Percentiles rank a stretch among this genome's conserved stretches.
Evolutionary conservation across 2,113 vertebrate species (phyloP).

Genomic region (Ctenomys sociabilis): DNA sequence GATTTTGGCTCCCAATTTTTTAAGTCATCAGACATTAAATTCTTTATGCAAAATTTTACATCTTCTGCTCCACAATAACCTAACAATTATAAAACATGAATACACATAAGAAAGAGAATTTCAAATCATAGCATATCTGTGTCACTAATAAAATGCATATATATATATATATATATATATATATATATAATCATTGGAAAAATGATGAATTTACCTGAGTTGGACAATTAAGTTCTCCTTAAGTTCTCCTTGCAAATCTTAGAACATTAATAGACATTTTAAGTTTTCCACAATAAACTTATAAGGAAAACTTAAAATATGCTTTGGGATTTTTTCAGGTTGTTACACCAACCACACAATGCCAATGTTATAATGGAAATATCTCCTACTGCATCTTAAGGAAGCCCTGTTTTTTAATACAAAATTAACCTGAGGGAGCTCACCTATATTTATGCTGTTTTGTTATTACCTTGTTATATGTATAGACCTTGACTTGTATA

Average conservation of each 20-base stretch:
- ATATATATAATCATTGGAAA: too few species aligned
- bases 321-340: not conserved
- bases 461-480: constrained; percentile 55
- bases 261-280: not conserved
- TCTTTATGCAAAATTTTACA: not conserved
- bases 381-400: not conserved
- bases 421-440: constrained; percentile 37
- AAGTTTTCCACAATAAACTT: not conserved
- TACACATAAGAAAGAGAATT: not conserved
- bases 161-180: too few species aligned
- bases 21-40: not conserved
- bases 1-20: not conserved
- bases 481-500: constrained; percentile 54
- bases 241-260: not conserved
- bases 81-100: not conserved
- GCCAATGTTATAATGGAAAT: not conserved
- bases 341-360: not conserved
- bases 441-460: not conserved
- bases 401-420: not conserved
- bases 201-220: not conserved
- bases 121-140: not conserved
- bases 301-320: not conserved
- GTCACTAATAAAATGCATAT: not conserved
- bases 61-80: not conserved
- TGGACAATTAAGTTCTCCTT: not conserved